Conservation (phyloP, 2,888 invertebrate genomes). For the Macaria notata region DNA sequence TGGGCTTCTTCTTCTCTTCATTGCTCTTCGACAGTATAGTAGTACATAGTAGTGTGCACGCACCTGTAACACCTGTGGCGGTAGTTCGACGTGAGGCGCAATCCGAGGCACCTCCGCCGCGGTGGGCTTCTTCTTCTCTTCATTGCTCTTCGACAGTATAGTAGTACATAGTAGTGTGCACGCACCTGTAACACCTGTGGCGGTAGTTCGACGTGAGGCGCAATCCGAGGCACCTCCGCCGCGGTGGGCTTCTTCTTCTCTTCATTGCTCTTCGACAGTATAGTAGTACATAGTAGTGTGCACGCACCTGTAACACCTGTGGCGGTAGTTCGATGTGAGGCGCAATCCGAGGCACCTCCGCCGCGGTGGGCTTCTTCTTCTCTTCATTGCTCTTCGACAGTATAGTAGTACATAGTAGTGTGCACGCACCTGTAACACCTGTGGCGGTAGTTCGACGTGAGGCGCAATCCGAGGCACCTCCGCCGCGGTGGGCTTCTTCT, state of each 20-base stretch:
- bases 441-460: slow-evolving; percentile 90
- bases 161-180: not conserved
- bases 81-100: slow-evolving; percentile 87
- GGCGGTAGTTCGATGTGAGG: slow-evolving; percentile 90
- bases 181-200: slow-evolving; percentile 90
- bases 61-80: slow-evolving; percentile 92
- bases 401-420: not conserved
- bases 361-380: slow-evolving; percentile 67
- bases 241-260: slow-evolving; percentile 70
- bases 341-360: slow-evolving; percentile 77
- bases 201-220: slow-evolving; percentile 88
- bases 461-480: slow-evolving; percentile 79
- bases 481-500: slow-evolving; percentile 68
- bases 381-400: slow-evolving; percentile 71
- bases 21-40: slow-evolving; percentile 63
- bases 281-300: not conserved
- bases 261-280: slow-evolving; percentile 69
- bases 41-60: not conserved
- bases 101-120: slow-evolving; percentile 75
- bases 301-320: slow-evolving; percentile 89
- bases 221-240: slow-evolving; percentile 74
- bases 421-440: slow-evolving; percentile 88
- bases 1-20: slow-evolving; percentile 72
- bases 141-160: slow-evolving; percentile 69
- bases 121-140: slow-evolving; percentile 69